Evolutionary conservation across 2,888 invertebrate species (phyloP), one percentile per base, ranked within the genome.

Genomic region (Dermolepida albohirtum): DNA sequence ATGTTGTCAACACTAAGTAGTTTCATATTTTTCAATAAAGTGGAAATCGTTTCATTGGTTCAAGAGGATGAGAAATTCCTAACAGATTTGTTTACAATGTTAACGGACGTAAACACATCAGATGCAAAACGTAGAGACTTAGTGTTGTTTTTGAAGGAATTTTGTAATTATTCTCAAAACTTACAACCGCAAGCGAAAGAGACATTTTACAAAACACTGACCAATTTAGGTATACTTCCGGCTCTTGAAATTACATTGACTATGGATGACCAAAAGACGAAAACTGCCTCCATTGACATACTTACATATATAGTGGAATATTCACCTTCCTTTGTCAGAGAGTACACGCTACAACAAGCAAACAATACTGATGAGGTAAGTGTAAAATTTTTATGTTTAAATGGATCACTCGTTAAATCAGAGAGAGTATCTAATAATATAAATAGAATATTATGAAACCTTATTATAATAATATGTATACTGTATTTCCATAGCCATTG

Each of bases 11-110:
- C 97, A 70, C 87, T 99, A 79, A 96, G 95, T 82, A 98, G 97
- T 87, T 98, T 98, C 88, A 96, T 99, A 85, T 99, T 97, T 88
- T 99, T 99, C 86, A 98, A 98, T 86, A 98, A 99, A 87, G 96
- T 98, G 82, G 98, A 99, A 88, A 99, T 99, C 85, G 98, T 99
- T 76, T 96, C 95, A 76, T 89, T 97, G 80, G 94, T 99, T 83
- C 92, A 98, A 87, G 98, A 98, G 80, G 99, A 99, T 86, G 97
- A 98, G 78, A 94, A 94, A 82, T 97, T 98, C 86, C 88, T 99
- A 81, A 91, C 93, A 65, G 97, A 97, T 84, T 87, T 99, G 77
- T 98, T 99, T 86, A 91, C 93, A 70, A 90, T 96, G 84, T 88
- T 99, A 78, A 95, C 93, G 75, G 95, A 96, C 82, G 92, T 94